Conservation (phyloP, 2,113 vertebrate species). For the Solenodon paradoxus region DNA sequence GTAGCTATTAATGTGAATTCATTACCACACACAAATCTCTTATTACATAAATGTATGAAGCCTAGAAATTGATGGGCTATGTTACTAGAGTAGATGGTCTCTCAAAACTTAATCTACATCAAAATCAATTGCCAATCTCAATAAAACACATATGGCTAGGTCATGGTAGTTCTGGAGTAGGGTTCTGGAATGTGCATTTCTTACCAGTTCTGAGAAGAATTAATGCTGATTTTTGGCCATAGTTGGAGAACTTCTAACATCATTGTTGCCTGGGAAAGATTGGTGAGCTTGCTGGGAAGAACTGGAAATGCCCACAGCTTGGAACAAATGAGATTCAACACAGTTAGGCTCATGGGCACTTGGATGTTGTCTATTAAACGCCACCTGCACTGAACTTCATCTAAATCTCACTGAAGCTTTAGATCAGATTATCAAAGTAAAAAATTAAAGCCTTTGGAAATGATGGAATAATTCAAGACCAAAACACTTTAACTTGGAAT, state of each 20-base stretch:
- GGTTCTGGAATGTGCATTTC: not conserved
- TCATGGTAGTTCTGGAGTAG: not conserved
- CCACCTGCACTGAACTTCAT: too few species aligned
- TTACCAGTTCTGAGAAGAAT: not conserved
- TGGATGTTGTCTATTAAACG: not conserved
- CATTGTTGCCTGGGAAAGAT: too few species aligned
- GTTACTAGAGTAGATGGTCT: not conserved
- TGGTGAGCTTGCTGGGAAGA: not conserved
- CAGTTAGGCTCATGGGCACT: accelerated
- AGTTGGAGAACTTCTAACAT: not conserved
- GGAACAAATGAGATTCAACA: too few species aligned
- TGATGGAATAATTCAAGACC: not conserved
- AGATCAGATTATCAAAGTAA: not conserved
- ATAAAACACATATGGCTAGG: not conserved
- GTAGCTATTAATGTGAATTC: not conserved
- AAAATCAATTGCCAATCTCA: not conserved
- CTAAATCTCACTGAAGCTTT: too few species aligned
- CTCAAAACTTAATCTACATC: not conserved
- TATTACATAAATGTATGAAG: not conserved
- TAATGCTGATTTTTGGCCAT: not conserved
- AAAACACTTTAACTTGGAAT: not conserved
- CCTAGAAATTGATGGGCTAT: not conserved
- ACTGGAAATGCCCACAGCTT: not conserved
- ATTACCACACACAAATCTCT: not conserved
- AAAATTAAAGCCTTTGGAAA: not conserved